Evolutionary conservation across 2,888 invertebrate genomes (phyloP), one percentile per base, ranked within the genome.

Genomic region (Epistrophella euchroma): DNA sequence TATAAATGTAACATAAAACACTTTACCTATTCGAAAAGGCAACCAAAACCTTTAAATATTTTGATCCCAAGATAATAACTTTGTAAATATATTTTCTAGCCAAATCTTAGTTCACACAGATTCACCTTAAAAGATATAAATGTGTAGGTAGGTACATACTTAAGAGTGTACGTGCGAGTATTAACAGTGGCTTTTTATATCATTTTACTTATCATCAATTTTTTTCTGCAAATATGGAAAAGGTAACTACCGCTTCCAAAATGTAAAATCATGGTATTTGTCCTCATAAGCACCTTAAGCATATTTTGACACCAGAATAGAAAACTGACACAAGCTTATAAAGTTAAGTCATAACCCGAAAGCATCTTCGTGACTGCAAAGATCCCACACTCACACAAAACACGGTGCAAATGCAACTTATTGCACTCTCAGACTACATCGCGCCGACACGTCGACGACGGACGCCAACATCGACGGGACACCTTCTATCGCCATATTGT

Each of bases 221-320:
- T 2, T 2, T 22, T 60, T 40, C 40, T 37, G 13, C 1, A 37
- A 35, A 58, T 7, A 19, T 56, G 17, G 11, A 56, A 60, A 40
- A 25, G 13, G 10, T 47, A 1, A 9, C 15, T 22, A 47, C 4
- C 4, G 5, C 19, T n/a, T 28, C 17, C 13, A 43, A 9, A 22
- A 22, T 35, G 7, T 43, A 35, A 68, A 68, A 35, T 17, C 10
- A 28, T 70, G 73, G 68, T 58, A 73, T 75, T 73, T 45, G 28
- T 62, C 37, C 17, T 7, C 25, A 19, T 68, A 50, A n/a, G 25
- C 13, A 22, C 19, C 58, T 55, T 60, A 11, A 52, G 5, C 17
- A 45, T 37, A 47, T 68, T 55, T 76, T 74, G 37, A 56, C 64
- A 77, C 83, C 73, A 82, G 82, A 82, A 82, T 72, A 82, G 82